Conservation (phyloP, 2,888 invertebrate genomes). For the Coelinius sp. region DNA sequence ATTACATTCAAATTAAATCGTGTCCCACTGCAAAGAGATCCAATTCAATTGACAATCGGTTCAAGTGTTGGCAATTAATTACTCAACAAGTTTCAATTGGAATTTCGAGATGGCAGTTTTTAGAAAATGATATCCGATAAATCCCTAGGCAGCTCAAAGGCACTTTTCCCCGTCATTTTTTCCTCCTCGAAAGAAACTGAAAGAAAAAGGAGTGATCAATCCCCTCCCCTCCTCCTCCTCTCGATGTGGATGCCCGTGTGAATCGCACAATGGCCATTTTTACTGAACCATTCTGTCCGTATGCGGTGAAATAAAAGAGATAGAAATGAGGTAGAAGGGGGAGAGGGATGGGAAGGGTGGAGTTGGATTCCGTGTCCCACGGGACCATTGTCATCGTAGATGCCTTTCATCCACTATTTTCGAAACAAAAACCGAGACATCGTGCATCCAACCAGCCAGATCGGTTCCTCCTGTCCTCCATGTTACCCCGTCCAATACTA, state of each 20-base stretch:
- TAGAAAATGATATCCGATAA: not conserved
- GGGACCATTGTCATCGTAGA: slow-evolving; percentile 12
- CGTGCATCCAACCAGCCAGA: slow-evolving; percentile 2
- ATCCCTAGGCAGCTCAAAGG: not conserved
- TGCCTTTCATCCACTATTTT: slow-evolving; percentile 21
- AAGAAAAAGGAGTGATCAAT: not conserved
- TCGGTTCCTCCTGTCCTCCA: slow-evolving; percentile 1
- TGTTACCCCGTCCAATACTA: too few relatives aligned
- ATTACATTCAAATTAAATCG: not conserved
- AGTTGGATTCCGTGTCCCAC: slow-evolving; percentile 7
- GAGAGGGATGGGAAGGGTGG: not conserved
- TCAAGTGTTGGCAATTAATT: not conserved
- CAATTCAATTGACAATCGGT: not conserved
- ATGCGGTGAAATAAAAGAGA: slow-evolving; percentile 13
- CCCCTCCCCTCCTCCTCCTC: too few relatives aligned
- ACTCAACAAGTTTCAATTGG: not conserved
- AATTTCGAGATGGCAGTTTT: not conserved
- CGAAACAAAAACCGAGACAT: slow-evolving; percentile 32
- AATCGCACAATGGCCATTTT: slow-evolving; percentile 28
- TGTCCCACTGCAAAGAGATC: not conserved
- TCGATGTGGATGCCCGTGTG: slow-evolving; percentile 15
- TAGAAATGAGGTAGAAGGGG: not conserved
- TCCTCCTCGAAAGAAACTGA: slow-evolving; percentile 7
- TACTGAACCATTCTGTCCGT: slow-evolving; percentile 10
- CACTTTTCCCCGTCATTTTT: slow-evolving; percentile 15